Evolutionary conservation across 2,113 vertebrate genomes (phyloP), one percentile per base, ranked within the genome.

Genomic region (Percopsis transmontana): DNA sequence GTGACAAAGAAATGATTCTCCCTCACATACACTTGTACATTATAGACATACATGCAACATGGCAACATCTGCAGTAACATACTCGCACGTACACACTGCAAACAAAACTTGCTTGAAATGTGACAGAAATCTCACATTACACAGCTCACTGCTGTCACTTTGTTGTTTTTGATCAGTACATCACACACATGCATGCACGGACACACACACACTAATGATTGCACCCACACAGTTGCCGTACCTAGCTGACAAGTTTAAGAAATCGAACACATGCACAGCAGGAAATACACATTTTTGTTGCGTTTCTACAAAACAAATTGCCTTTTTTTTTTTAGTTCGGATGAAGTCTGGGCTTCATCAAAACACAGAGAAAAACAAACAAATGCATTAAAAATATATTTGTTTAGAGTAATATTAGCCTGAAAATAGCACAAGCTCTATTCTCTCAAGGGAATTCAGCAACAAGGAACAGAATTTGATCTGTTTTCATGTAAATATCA

Each of bases 41-140:
- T 0, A 60, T 56, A 50, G 38, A 57, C 33, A 70, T 12, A 27
- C 24, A n/a, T 53, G 57, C 27, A 69, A 51, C 10, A 9, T 20
- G 1, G 12, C 13, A 54, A 44, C 61, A 18, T n/a, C 42, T 51
- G 3, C 11, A 21, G 13, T 15, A 27, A 21, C 9, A 54, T 20
- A 14, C 23, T 10, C 2, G 15, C 60, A 68, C 71, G 82, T 19
- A 47, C 44, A 62, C 65, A 48, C 40, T 27, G 12, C 16, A 54
- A 76, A 78, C 70, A 81, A 82, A 82, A 4, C 79, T 79, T 86
- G 72, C 86, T 84, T 88, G 85, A 82, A 88, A 85, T 82, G 75
- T 87, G 86, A 87, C 83, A 88, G 66, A 85, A 88, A 82, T 82
- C 83, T 89, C 76, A 84, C 85, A 85, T 88, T 86, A 82, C 72